phyloP scores from a whole-genome alignment of 2,888 invertebrate species.

The Limnephilus marmoratus region DNA sequence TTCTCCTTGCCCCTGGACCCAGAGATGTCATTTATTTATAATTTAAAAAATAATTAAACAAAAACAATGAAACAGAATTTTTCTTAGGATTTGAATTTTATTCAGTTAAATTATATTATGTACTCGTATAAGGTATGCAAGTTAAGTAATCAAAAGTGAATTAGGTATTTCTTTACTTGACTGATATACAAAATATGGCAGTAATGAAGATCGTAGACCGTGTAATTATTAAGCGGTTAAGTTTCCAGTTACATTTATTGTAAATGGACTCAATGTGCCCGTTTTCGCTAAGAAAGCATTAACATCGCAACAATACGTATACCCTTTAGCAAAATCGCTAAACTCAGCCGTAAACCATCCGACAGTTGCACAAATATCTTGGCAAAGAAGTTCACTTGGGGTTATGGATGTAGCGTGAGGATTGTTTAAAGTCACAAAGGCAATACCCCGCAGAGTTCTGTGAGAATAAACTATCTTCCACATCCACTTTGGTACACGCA shows the following conservation, averaged over 20 bases:
- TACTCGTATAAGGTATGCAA: no score
- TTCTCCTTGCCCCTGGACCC: background rate
- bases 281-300: slow-evolving; percentile 59
- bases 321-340: slow-evolving; percentile 64
- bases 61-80: background rate
- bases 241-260: background rate
- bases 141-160: no score
- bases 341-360: slow-evolving; percentile 68
- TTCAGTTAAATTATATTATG: background rate
- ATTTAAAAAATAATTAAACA: background rate
- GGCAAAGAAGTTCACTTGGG: slow-evolving; percentile 69
- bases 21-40: background rate
- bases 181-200: background rate
- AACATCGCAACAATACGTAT: slow-evolving; percentile 66
- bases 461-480: slow-evolving; percentile 73
- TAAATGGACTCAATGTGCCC: slow-evolving; percentile 54
- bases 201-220: background rate
- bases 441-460: slow-evolving; percentile 70
- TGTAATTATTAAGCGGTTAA: slow-evolving; percentile 42
- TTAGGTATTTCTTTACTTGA: no score
- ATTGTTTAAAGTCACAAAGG: slow-evolving; percentile 73
- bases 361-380: slow-evolving; percentile 70
- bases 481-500: slow-evolving; percentile 72
- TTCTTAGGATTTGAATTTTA: background rate
- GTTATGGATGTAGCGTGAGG: slow-evolving; percentile 69